Evolutionary conservation across 2,888 invertebrate species (phyloP).

Genomic region (Zhuqinia jingwanae): DNA sequence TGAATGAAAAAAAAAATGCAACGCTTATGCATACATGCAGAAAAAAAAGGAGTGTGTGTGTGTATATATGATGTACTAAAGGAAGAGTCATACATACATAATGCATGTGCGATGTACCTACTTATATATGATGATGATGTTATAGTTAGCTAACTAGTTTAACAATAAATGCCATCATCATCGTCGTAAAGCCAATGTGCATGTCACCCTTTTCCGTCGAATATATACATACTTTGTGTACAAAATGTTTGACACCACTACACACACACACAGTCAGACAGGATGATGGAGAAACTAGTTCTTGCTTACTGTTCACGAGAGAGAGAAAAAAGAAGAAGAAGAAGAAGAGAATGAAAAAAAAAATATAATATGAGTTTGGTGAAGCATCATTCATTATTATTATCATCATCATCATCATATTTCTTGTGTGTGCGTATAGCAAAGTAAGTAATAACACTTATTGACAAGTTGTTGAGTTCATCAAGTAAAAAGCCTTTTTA

Average conservation of each 20-base stretch:
- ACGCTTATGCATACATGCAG: conserved; percentile 27
- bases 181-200: background rate
- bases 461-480: conserved; percentile 64
- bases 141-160: background rate
- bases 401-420: no score
- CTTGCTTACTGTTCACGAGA: conserved; percentile 46
- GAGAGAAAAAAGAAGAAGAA: conserved; percentile 10
- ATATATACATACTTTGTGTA: background rate
- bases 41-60: no score
- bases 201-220: conserved; percentile 33
- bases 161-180: conserved; percentile 24
- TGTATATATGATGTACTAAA: no score
- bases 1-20: conserved; percentile 50
- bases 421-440: background rate
- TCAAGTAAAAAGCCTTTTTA: conserved; percentile 45
- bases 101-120: no score
- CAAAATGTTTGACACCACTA: conserved; percentile 36
- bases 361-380: conserved; percentile 9
- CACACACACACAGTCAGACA: background rate
- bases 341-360: no score
- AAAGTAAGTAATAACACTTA: conserved; percentile 23
- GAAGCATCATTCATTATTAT: no score
- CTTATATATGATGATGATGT: no score
- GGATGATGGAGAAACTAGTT: conserved; percentile 48
- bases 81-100: no score